Percentiles rank a stretch among this genome's conserved stretches.
phyloP scores from a whole-genome alignment of 2,113 vertebrate species.

The Acanthochromis polyacanthus region DNA sequence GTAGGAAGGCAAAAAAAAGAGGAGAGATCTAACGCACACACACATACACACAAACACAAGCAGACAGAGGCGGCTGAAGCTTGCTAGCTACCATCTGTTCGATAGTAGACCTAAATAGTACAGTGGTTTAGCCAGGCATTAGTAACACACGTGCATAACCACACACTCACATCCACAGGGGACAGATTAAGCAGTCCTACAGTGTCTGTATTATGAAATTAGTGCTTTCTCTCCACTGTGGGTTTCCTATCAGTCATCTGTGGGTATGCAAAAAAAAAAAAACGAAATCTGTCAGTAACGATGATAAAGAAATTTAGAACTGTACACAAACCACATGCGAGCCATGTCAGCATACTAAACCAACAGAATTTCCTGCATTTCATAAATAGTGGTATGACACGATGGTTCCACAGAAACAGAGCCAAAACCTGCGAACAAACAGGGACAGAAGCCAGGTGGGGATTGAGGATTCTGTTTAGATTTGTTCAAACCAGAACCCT shows the following conservation, averaged over 20 bases:
- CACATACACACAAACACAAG: not conserved
- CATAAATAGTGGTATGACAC: too few species aligned
- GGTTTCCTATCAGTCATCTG: constrained; percentile 27
- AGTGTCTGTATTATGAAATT: constrained; percentile 54
- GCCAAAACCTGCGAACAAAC: too few species aligned
- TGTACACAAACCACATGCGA: not conserved
- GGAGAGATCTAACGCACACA: too few species aligned
- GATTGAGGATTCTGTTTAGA: too few species aligned
- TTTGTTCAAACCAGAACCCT: too few species aligned
- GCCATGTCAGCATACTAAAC: not conserved
- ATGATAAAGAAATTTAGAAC: not conserved
- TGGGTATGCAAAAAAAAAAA: constrained; percentile 25
- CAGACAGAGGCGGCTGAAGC: constrained; percentile 6
- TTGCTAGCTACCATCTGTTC: constrained; percentile 69
- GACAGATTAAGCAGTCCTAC: constrained; percentile 25
- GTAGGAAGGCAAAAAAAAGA: too few species aligned
- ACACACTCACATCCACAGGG: not conserved
- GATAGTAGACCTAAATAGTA: constrained; percentile 69
- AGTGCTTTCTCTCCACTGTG: constrained; percentile 31
- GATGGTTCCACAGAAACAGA: too few species aligned
- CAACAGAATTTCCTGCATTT: too few species aligned
- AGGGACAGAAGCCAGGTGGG: too few species aligned
- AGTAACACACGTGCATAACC: constrained; percentile 45
- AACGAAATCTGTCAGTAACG: not conserved
- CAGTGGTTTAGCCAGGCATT: constrained; percentile 36